Evolutionary conservation across 2,797 vertebrate genomes (phyloP), one percentile per base, ranked within the genome.

Genomic region (Phrynocephalus forsythii): DNA sequence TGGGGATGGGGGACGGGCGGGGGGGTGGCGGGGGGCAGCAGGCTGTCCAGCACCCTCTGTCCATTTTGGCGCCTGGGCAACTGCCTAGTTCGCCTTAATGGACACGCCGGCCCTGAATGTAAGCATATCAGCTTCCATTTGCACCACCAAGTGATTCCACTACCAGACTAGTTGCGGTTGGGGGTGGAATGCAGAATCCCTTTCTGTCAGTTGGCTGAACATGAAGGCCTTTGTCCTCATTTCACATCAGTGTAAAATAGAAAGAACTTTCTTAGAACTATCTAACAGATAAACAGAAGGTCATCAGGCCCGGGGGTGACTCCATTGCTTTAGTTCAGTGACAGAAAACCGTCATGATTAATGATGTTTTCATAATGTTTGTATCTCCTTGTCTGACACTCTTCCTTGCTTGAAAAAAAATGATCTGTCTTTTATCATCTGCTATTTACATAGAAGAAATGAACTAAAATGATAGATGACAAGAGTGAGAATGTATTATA

Each of bases 361-460:
- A 20, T 85, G 44, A 3, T 10, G 88, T 73, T 81, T 92, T 90
- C 60, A 82, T 50, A 87, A 33, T 0, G 0, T 33, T 73, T 67
- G 38, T 82, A 6, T 83, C 1, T n/a, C 22, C 33, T 67, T 88
- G 15, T 13, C 77, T 89, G 18, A 20, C 10, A 78, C 82, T 48
- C 87, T 71, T 89, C 91, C 66, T 18, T 78, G 52, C 79, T 78
- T 86, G 90, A 83, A 87, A 56, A 1, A 85, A 15, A 8, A 13
- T 44, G 18, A 91, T 79, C 91, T 33, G 76, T 0, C n/a, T 33
- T 44, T 82, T 87, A 80, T 73, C 78, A 79, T 72, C 28, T 81
- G 44, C 66, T 85, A 86, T 38, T 83, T 26, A 83, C 24, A 63
- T 1, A 71, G 56, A 26, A 73, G 86, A 90, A 84, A 83, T 87